Percentiles rank a stretch among this genome's conserved stretches.
These are phyloP conservation scores for Carassius auratus DNA, from an alignment of 2,113 vertebrate species.

Conservation along the genomic window DNA sequence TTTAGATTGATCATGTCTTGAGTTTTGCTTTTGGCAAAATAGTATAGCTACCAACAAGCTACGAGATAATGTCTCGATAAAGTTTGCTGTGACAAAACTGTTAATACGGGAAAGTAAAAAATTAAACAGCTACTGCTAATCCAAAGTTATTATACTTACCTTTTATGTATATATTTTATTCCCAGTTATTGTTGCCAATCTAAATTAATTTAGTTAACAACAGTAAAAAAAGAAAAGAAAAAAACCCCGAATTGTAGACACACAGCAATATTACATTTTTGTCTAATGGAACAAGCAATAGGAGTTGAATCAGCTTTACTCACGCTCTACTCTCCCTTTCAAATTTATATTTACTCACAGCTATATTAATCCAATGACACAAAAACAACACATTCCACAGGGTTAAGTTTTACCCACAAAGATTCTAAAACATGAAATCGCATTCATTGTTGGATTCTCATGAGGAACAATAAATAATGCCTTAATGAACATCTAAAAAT, in stretches of 20 bases:
- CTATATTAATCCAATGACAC: too few relatives aligned
- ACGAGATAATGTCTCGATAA: not conserved
- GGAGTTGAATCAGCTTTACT: not conserved
- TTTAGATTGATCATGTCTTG: not conserved
- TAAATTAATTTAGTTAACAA: not conserved
- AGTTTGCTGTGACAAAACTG: not conserved
- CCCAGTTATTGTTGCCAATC: not conserved
- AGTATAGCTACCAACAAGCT: not conserved
- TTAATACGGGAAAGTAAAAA: not conserved
- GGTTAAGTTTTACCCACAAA: not conserved
- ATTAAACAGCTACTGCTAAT: not conserved
- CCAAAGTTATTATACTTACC: not conserved
- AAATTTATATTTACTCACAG: not conserved
- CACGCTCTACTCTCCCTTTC: not conserved
- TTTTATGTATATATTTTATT: not conserved
- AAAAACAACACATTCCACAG: not conserved
- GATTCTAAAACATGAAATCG: not conserved
- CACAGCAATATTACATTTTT: not conserved
- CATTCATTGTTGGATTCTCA: not conserved
- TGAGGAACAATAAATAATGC: not conserved
- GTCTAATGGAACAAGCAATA: too few relatives aligned
- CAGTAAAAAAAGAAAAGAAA: not conserved
- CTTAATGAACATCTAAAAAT: not conserved
- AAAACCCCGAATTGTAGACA: not conserved
- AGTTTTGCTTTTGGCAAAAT: not conserved